Percentiles rank a stretch among this genome's conserved stretches.
phyloP scores from a whole-genome alignment of 1,140 invertebrate species.

The Parapsyche elsis region DNA sequence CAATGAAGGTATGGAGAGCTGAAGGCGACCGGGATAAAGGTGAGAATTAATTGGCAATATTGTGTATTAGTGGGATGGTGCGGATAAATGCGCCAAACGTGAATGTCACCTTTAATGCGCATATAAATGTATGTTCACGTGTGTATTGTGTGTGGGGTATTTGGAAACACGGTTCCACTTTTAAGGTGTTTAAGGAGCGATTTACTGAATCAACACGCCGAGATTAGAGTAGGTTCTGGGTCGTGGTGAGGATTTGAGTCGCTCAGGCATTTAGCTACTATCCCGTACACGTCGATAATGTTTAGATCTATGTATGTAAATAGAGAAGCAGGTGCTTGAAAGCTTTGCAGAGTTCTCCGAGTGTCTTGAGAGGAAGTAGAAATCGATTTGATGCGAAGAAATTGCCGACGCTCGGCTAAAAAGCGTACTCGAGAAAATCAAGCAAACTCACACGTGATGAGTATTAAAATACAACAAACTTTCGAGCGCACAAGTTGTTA shows the following conservation, averaged over 20 bases:
- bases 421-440: too few relatives aligned
- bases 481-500: too few relatives aligned
- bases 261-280: not conserved
- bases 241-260: not conserved
- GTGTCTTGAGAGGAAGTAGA: too few relatives aligned
- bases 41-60: slow-evolving; percentile 41
- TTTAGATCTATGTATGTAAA: too few relatives aligned
- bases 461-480: too few relatives aligned
- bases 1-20: not conserved
- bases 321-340: too few relatives aligned
- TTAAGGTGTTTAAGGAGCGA: not conserved
- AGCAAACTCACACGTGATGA: too few relatives aligned
- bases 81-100: not conserved
- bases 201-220: slow-evolving; percentile 10
- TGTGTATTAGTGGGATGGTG: slow-evolving; percentile 8
- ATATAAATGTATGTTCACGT: not conserved
- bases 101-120: slow-evolving; percentile 15
- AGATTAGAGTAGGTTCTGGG: slow-evolving; percentile 19
- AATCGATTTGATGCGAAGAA: too few relatives aligned
- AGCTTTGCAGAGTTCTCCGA: too few relatives aligned
- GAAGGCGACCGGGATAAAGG: slow-evolving; percentile 6
- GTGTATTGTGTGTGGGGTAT: not conserved
- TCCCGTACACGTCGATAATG: not conserved
- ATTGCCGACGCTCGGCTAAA: too few relatives aligned
- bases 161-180: slow-evolving; percentile 25